Percentiles rank a stretch among this genome's conserved stretches.
phyloP scores from a whole-genome alignment of 2,888 invertebrate species.

The Mantis religiosa region DNA sequence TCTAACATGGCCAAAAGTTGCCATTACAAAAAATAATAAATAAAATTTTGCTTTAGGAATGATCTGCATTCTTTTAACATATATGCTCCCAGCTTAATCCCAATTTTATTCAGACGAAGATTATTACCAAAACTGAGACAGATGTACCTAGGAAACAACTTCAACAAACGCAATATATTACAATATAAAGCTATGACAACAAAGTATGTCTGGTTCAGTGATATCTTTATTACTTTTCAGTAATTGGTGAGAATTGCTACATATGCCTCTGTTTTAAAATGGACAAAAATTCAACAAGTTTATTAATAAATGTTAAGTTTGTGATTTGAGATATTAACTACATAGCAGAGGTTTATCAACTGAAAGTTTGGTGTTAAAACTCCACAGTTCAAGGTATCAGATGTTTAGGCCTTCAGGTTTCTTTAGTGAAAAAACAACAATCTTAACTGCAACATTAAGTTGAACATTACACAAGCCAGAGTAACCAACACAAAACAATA shows the following conservation, averaged over 20 bases:
- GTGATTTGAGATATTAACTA: neutral
- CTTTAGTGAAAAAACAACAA: neutral
- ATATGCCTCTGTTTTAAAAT: neutral
- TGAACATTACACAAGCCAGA: neutral
- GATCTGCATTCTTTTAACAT: neutral
- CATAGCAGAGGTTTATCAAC: neutral
- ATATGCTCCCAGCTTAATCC: neutral
- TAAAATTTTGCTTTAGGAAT: neutral
- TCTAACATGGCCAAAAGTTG: neutral
- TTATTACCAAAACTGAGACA: neutral
- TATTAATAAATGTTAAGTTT: neutral
- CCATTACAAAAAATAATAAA: no score
- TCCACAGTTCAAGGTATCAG: no score
- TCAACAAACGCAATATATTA: neutral
- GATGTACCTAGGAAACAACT: neutral
- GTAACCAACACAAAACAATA: neutral
- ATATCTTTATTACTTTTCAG: neutral
- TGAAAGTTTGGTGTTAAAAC: no score
- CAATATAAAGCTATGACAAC: neutral
- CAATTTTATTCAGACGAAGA: neutral
- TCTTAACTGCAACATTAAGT: neutral
- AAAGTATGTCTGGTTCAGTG: neutral
- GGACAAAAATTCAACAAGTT: neutral
- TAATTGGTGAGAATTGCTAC: neutral
- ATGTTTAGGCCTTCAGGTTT: neutral